Evolutionary conservation across 2,797 vertebrate genomes (phyloP).

Genomic region (Eulemur coronatus): DNA sequence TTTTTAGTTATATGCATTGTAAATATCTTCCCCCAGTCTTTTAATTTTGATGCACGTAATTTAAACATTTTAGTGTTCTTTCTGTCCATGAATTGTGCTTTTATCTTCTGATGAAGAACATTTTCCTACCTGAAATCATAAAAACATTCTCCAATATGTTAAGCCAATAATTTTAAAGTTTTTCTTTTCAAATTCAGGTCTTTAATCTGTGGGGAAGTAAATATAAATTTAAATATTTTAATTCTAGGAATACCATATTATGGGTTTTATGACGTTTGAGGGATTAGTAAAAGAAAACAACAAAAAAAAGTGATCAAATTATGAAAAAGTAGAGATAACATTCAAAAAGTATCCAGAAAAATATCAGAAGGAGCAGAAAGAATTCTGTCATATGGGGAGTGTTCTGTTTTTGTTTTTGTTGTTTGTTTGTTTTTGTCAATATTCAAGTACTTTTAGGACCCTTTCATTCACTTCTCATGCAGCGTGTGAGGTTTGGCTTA

Average conservation of each 20-base stretch:
- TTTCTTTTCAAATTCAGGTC: background rate
- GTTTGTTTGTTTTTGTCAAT: background rate
- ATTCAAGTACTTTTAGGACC: background rate
- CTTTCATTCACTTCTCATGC: background rate
- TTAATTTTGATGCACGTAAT: background rate
- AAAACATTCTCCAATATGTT: slow-evolving; percentile 3
- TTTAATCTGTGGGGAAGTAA: slow-evolving; percentile 14
- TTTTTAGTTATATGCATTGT: background rate
- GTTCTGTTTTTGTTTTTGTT: too few species aligned
- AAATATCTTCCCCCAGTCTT: background rate
- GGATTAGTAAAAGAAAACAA: background rate
- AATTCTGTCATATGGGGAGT: background rate
- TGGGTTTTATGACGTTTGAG: background rate
- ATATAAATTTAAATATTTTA: background rate
- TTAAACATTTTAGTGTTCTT: slow-evolving; percentile 23
- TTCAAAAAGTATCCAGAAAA: background rate
- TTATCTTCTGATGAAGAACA: background rate
- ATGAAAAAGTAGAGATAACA: slow-evolving; percentile 16
- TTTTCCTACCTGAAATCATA: background rate
- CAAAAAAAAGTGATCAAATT: background rate
- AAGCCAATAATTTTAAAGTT: background rate
- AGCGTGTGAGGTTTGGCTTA: background rate
- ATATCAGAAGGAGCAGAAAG: background rate
- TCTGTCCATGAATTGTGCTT: background rate
- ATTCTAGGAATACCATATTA: background rate